A percentile compares a stretch with the other conserved stretches of the same genome.
Conservation (phyloP, 2,888 invertebrate species). For the Monopis laevigella region DNA sequence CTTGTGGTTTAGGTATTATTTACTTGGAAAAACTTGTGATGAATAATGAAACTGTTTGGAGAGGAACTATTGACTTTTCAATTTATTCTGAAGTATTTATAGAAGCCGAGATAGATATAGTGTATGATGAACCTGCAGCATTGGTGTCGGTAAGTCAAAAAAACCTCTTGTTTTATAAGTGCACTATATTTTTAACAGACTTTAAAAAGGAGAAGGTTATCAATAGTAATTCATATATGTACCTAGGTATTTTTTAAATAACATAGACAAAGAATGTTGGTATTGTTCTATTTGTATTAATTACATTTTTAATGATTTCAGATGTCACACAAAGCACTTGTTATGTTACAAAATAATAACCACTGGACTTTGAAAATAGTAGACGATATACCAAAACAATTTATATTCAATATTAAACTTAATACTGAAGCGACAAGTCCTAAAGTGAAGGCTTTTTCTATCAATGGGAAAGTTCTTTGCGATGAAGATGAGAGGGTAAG, state of each 20-base stretch:
- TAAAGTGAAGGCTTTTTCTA: conserved; percentile 27
- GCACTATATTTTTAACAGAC: too few relatives aligned
- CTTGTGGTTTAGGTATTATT: conserved; percentile 45
- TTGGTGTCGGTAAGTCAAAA: conserved; percentile 40
- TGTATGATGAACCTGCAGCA: conserved; percentile 34
- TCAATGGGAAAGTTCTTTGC: conserved; percentile 45
- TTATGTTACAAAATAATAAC: neutral
- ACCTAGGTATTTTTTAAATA: too few relatives aligned
- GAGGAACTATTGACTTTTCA: conserved; percentile 36
- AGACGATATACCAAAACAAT: conserved; percentile 28
- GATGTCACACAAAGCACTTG: conserved; percentile 24
- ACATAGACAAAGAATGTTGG: too few relatives aligned
- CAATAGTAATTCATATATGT: too few relatives aligned
- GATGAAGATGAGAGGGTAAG: conserved; percentile 41
- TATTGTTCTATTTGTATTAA: neutral
- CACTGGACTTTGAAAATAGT: conserved; percentile 25
- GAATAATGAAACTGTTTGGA: conserved; percentile 32
- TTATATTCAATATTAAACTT: conserved; percentile 30
- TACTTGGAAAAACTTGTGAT: conserved; percentile 38
- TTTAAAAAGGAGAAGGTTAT: too few relatives aligned
- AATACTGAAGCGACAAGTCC: conserved; percentile 31
- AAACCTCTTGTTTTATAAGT: too few relatives aligned
- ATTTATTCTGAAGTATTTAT: too few relatives aligned
- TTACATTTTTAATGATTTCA: conserved; percentile 18
- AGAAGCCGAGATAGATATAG: conserved; percentile 33